Evolutionary conservation across 1,140 invertebrate species (phyloP).

Genomic region (Caenorhabditis inopinata): DNA sequence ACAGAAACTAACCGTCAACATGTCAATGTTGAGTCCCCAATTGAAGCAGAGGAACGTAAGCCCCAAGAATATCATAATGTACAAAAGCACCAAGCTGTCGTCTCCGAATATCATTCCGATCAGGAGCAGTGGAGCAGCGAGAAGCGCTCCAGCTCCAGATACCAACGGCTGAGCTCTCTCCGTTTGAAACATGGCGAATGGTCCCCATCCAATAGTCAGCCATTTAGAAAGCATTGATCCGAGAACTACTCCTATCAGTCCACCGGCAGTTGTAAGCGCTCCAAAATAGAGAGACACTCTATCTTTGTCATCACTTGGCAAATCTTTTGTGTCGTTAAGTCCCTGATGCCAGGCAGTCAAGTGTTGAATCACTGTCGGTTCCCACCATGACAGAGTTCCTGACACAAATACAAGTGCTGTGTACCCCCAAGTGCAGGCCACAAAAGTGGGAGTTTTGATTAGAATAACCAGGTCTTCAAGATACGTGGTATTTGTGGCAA

Average conservation of each 20-base stretch:
- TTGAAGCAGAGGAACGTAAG: constrained; percentile 38
- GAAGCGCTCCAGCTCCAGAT: constrained; percentile 35
- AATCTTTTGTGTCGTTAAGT: constrained; percentile 8
- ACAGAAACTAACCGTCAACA: constrained; percentile 26
- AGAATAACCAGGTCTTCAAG: constrained; percentile 32
- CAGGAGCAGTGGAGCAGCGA: constrained; percentile 28
- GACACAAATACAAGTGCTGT: constrained; percentile 41
- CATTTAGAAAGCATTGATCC: constrained; percentile 34
- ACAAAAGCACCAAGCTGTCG: constrained; percentile 6
- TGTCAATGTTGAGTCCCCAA: constrained; percentile 43
- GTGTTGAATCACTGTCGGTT: constrained; percentile 3
- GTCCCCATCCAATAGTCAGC: constrained; percentile 13
- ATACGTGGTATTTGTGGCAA: constrained; percentile 18
- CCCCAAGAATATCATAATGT: constrained; percentile 30
- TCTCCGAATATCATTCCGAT: constrained; percentile 38
- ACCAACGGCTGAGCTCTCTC: constrained; percentile 35
- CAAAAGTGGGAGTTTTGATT: constrained; percentile 28
- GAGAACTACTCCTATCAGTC: constrained; percentile 33
- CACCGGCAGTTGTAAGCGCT: constrained; percentile 16
- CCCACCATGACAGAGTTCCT: constrained; percentile 43
- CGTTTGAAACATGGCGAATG: constrained; percentile 24
- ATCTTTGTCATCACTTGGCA: background rate
- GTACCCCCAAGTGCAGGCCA: constrained; percentile 36
- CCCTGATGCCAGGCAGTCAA: constrained; percentile 5
- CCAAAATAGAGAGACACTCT: constrained; percentile 33